These are phyloP conservation scores for Molorchus minor DNA, from an alignment of 2,888 invertebrate genomes.

Conservation along the genomic window DNA sequence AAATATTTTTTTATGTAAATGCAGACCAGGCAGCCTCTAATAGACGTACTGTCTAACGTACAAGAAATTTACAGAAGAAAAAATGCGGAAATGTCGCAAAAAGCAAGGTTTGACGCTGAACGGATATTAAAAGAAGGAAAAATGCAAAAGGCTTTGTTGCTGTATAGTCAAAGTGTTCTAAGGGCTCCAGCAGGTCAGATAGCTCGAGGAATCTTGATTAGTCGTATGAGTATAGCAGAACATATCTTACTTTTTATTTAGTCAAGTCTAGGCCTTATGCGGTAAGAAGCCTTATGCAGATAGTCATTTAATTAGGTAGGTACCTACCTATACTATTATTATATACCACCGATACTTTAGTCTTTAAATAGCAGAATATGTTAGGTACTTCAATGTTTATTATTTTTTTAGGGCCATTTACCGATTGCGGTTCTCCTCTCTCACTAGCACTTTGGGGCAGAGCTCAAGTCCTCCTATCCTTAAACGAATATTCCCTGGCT, in stretches of 20 bases:
- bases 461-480: constrained; percentile 70
- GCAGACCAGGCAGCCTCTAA: constrained; percentile 34
- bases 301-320: too few species aligned
- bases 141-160: constrained; percentile 67
- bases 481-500: constrained; percentile 69
- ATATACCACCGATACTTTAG: too few species aligned
- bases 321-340: too few species aligned
- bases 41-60: constrained; percentile 67
- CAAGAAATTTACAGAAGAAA: constrained; percentile 75
- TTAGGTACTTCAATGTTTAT: too few species aligned
- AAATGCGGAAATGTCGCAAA: constrained; percentile 69
- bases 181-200: constrained; percentile 74
- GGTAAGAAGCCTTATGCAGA: too few species aligned
- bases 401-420: too few species aligned
- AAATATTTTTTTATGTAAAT: constrained; percentile 12
- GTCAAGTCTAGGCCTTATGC: too few species aligned
- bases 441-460: constrained; percentile 74
- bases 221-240: too few species aligned
- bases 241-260: too few species aligned
- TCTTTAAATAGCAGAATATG: too few species aligned
- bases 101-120: constrained; percentile 71
- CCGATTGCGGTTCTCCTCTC: constrained; percentile 72
- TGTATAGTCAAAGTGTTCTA: constrained; percentile 78
- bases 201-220: not conserved
- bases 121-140: constrained; percentile 67